Evolutionary conservation across 2,797 vertebrate genomes (phyloP), one percentile per base, ranked within the genome.

Genomic region (Myotis findleyi): DNA sequence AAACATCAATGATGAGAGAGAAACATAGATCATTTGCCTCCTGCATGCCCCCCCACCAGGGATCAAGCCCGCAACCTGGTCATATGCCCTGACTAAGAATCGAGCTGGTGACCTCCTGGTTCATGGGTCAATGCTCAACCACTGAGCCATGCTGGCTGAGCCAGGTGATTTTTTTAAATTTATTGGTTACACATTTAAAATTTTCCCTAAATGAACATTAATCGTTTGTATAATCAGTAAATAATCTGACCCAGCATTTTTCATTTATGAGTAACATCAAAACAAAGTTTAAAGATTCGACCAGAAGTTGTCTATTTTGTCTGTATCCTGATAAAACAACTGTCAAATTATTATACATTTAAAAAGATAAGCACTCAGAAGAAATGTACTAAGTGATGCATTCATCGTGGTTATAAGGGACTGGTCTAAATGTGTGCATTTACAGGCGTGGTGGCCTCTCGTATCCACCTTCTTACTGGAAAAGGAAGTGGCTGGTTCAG

Each of bases 401-500:
- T 55, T 96, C 8, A 51, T 89, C 64, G 93, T n/a, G 36, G 5
- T 91, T 71, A 13, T 90, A 18, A 83, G 77, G 51, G 44, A 93
- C 36, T 89, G 25, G 20, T 53, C 93, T 87, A 51, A 30, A 73
- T 81, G n/a, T 17, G 41, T 7, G 4, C 76, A 27, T 87, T 96
- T 68, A 75, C 53, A 62, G 73, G 49, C 30, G 17, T 21, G 7
- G 7, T 83, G 91, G 62, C n/a, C 51, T 55, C 5, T 53, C 9
- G 59, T 49, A 25, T 36, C 76, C 55, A 66, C 73, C 91, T 91
- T 68, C n/a, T 76, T 66, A 72, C 62, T 95, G 57, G 86, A 77
- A 62, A 91, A 68, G 47, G 27, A 81, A 89, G 81, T 44, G 68
- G 38, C 21, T 96, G 44, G 23, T 93, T 91, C 59, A 41, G 79